Evolutionary conservation across 2,113 vertebrate genomes (phyloP).

Genomic region (Anarrhichthys ocellatus): DNA sequence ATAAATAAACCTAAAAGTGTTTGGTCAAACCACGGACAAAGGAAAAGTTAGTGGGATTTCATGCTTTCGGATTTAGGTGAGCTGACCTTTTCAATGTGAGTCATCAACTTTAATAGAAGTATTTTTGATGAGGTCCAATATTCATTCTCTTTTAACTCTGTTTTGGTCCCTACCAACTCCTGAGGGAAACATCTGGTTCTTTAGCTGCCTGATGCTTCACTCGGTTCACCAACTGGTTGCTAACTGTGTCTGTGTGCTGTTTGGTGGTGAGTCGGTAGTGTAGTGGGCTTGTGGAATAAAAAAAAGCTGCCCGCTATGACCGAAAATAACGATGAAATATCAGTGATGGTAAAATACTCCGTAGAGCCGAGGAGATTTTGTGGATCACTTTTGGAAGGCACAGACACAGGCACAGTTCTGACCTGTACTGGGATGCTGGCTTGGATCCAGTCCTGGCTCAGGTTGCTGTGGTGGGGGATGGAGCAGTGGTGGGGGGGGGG

Average conservation of each 20-base stretch:
- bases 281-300: no score
- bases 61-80: no score
- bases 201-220: no score
- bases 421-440: constrained; percentile 65
- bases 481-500: constrained; percentile 51
- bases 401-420: background rate
- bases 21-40: background rate
- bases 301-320: no score
- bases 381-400: background rate
- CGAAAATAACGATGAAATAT: background rate
- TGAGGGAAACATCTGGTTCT: no score
- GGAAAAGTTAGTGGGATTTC: background rate
- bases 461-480: constrained; percentile 53
- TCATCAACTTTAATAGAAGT: background rate
- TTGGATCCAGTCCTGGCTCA: constrained; percentile 66
- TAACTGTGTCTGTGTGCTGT: no score
- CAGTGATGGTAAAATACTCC: background rate
- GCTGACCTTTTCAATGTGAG: no score
- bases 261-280: no score
- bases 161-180: no score
- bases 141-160: background rate
- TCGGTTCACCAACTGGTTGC: no score
- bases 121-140: background rate
- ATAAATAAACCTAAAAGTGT: background rate
- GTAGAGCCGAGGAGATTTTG: background rate